phyloP scores from a whole-genome alignment of 2,113 vertebrate species.

The Hydrolagus affinis region DNA sequence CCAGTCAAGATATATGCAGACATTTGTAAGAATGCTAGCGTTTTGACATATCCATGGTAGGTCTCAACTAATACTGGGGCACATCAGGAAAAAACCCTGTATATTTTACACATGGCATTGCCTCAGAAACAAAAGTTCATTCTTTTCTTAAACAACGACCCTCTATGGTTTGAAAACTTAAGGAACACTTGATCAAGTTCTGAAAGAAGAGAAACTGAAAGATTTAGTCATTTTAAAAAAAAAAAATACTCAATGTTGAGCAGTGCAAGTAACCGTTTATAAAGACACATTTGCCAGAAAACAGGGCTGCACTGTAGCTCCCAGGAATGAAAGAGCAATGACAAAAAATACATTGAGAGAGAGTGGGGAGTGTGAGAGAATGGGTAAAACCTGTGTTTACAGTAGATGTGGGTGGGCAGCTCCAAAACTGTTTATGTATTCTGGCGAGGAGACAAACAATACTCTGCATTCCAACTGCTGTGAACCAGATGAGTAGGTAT shows the following conservation, averaged over 20 bases:
- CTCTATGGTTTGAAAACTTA: neutral
- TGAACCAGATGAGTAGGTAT: constrained; percentile 50
- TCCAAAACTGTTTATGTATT: constrained; percentile 44
- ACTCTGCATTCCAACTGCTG: constrained; percentile 48
- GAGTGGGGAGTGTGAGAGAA: constrained; percentile 42
- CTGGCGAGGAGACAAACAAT: constrained; percentile 43
- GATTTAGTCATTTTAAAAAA: neutral
- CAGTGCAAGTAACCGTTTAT: neutral
- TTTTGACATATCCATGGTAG: neutral
- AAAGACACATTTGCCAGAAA: neutral
- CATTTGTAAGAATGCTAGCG: neutral
- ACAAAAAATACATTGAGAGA: constrained; percentile 35
- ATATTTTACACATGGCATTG: neutral
- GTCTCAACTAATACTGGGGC: neutral
- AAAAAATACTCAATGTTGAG: neutral
- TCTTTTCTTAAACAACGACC: neutral
- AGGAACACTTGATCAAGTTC: neutral
- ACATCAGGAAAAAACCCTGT: neutral
- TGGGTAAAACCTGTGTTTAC: constrained; percentile 42
- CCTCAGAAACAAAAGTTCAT: neutral
- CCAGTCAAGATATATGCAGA: constrained; percentile 6
- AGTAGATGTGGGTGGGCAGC: constrained; percentile 45
- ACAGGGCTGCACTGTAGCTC: neutral
- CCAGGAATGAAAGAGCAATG: constrained; percentile 17
- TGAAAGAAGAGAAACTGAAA: neutral